phyloP scores from a whole-genome alignment of 2,888 invertebrate species.

The Choreutis nemorana region DNA sequence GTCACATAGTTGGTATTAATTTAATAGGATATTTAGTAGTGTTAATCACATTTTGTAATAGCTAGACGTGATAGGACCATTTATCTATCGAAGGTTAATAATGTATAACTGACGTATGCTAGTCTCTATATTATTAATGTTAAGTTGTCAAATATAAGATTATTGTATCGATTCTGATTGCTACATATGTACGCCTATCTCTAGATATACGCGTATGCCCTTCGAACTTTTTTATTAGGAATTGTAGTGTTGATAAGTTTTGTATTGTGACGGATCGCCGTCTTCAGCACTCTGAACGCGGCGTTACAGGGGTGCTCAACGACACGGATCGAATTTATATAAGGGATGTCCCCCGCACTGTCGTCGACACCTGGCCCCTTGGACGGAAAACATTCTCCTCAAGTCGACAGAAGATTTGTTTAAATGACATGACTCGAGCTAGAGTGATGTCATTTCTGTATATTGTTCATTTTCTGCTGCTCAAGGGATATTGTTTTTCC shows the following conservation, averaged over 20 bases:
- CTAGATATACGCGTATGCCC: constrained; percentile 29
- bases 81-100: constrained; percentile 34
- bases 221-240: constrained; percentile 36
- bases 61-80: constrained; percentile 17
- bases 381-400: background rate
- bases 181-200: constrained; percentile 41
- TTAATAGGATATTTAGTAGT: constrained; percentile 16
- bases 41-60: constrained; percentile 10
- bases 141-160: too few relatives aligned
- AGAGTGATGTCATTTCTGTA: too few relatives aligned
- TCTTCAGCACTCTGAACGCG: constrained; percentile 7
- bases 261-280: constrained; percentile 23
- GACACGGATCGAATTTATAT: constrained; percentile 15
- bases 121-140: constrained; percentile 57
- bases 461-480: too few relatives aligned
- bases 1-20: constrained; percentile 19
- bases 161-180: constrained; percentile 34
- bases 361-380: constrained; percentile 2
- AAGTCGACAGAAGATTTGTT: constrained; percentile 7
- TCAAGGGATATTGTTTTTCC: too few relatives aligned
- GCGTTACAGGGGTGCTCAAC: constrained; percentile 12
- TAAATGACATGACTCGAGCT: too few relatives aligned
- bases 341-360: constrained; percentile 7
- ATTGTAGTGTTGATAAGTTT: constrained; percentile 26
- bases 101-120: constrained; percentile 55